These are phyloP conservation scores for Lagopus muta DNA, from an alignment of 2,113 vertebrate genomes.

Conservation along the genomic window DNA sequence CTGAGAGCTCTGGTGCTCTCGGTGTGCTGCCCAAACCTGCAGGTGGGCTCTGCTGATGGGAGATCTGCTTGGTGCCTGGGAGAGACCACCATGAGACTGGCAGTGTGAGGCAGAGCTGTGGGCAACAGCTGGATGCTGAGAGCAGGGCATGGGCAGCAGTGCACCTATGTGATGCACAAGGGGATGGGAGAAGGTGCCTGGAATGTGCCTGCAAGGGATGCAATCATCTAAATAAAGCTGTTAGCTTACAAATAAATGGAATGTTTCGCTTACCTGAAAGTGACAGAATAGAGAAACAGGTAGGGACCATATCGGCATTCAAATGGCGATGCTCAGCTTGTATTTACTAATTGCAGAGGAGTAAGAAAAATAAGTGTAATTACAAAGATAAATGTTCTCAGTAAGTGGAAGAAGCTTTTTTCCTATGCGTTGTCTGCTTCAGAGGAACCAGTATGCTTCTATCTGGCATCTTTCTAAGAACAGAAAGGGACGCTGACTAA, in stretches of 20 bases:
- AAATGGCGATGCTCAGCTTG: constrained; percentile 27
- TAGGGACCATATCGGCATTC: neutral
- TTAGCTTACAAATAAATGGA: neutral
- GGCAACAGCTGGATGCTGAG: neutral
- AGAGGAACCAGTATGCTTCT: neutral
- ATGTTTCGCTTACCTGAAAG: neutral
- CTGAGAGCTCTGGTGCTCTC: neutral
- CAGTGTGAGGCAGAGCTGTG: neutral
- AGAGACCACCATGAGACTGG: accelerated
- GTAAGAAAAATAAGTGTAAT: constrained; percentile 24
- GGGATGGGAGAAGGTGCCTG: accelerated
- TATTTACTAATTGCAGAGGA: constrained; percentile 37
- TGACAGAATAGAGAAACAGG: neutral
- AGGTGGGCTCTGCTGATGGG: neutral
- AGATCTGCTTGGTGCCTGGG: neutral
- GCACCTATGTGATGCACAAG: accelerated
- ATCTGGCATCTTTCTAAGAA: neutral
- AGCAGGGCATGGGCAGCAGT: neutral
- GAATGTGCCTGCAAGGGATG: neutral
- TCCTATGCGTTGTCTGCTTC: constrained; percentile 5
- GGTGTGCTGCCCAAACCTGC: accelerated
- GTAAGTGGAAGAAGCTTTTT: constrained; percentile 36
- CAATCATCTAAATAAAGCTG: neutral
- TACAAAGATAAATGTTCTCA: constrained; percentile 33
- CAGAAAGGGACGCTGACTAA: constrained; percentile 3